Evolutionary conservation across 1,140 invertebrate genomes (phyloP).

Genomic region (Phocides pigmalion): DNA sequence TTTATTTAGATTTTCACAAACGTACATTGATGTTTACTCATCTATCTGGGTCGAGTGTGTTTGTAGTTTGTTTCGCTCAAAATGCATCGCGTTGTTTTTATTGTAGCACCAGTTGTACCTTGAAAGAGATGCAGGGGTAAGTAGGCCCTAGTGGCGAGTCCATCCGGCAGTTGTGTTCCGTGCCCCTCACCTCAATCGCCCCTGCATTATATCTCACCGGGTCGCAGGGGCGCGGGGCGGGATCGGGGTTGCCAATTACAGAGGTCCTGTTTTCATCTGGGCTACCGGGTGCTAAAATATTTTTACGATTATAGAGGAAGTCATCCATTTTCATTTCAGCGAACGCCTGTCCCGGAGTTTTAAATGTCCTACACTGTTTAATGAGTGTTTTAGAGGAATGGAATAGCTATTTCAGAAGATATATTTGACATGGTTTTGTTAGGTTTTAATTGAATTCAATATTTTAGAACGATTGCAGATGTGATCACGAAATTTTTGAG

Average conservation of each 20-base stretch:
- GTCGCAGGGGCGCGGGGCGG: slow-evolving; percentile 68
- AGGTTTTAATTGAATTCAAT: not conserved
- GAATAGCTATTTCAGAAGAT: not conserved
- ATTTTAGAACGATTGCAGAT: too few species aligned
- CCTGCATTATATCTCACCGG: slow-evolving; percentile 63
- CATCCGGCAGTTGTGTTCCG: slow-evolving; percentile 65
- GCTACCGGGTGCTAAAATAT: slow-evolving; percentile 35
- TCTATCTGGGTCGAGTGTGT: slow-evolving; percentile 36
- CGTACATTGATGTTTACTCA: slow-evolving; percentile 9
- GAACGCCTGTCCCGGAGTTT: slow-evolving; percentile 1
- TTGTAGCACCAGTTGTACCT: slow-evolving; percentile 5
- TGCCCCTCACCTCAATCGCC: slow-evolving; percentile 52
- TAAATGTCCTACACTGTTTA: slow-evolving; percentile 15
- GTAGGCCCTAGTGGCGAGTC: slow-evolving; percentile 51
- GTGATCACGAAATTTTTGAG: too few species aligned
- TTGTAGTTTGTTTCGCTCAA: slow-evolving; percentile 13
- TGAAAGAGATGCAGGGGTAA: slow-evolving; percentile 51
- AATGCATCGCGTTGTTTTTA: slow-evolving; percentile 11
- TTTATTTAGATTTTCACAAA: slow-evolving; percentile 41
- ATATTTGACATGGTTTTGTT: not conserved
- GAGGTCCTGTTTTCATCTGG: slow-evolving; percentile 39
- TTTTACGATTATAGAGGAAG: slow-evolving; percentile 38
- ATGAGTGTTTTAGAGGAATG: slow-evolving; percentile 15
- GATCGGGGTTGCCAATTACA: slow-evolving; percentile 56
- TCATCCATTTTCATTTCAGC: slow-evolving; percentile 17